Evolutionary conservation across 2,113 vertebrate species (phyloP).

Genomic region (Otolemur garnettii): DNA sequence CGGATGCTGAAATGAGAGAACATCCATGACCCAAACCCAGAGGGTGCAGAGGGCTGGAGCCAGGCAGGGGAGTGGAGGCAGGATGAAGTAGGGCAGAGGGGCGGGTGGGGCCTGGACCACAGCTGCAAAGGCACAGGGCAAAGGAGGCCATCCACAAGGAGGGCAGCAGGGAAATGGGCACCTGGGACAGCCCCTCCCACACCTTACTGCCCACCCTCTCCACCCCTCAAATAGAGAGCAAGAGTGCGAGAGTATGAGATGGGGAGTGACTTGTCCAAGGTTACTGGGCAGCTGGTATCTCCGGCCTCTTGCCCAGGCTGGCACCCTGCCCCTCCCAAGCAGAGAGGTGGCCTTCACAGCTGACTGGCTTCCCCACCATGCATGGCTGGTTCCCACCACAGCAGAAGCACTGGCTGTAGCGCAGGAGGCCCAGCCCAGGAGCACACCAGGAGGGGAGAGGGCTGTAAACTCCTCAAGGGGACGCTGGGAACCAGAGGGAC

Average conservation of each 20-base stretch:
- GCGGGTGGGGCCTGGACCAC: background rate
- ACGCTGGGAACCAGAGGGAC: background rate
- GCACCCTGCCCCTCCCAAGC: background rate
- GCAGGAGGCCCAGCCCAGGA: background rate
- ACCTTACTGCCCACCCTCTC: background rate
- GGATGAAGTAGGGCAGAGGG: background rate
- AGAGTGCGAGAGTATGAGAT: fast-evolving
- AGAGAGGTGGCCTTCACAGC: background rate
- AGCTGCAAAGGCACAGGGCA: background rate
- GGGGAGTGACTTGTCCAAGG: background rate
- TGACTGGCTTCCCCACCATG: background rate
- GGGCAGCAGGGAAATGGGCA: fast-evolving
- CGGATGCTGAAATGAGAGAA: background rate
- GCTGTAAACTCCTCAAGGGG: background rate
- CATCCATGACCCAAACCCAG: background rate
- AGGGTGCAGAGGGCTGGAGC: background rate
- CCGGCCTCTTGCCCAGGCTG: fast-evolving
- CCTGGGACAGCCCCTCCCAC: background rate
- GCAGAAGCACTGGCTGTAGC: background rate
- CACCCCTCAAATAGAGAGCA: background rate
- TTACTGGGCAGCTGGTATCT: background rate
- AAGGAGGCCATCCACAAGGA: background rate
- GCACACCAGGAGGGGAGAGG: background rate
- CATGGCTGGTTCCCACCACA: background rate
- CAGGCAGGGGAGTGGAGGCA: background rate